Conservation (phyloP, 2,113 vertebrate species). For the Chloebia gouldiae region DNA sequence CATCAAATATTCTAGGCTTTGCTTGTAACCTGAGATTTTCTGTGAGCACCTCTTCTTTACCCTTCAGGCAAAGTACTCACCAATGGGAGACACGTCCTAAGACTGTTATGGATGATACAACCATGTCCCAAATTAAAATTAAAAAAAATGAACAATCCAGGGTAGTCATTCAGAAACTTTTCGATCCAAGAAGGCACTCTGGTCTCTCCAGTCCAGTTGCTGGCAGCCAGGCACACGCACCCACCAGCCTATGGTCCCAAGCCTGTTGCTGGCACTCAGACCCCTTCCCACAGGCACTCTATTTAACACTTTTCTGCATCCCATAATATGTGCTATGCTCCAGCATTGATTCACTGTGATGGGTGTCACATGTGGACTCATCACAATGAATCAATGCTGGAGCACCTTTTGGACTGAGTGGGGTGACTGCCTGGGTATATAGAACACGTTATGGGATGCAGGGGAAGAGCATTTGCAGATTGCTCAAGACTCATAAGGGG, state of each 20-base stretch:
- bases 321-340: background rate
- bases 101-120: background rate
- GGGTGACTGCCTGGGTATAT: background rate
- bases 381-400: background rate
- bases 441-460: background rate
- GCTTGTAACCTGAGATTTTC: background rate
- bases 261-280: background rate
- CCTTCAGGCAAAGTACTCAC: background rate
- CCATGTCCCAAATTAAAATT: background rate
- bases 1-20: background rate
- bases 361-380: background rate
- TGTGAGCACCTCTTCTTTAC: background rate
- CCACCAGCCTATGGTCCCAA: rapidly evolving
- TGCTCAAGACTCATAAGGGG: background rate
- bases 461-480: background rate
- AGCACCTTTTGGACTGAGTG: background rate
- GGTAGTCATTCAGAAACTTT: background rate
- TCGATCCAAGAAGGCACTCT: background rate
- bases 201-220: background rate
- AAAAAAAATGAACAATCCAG: background rate
- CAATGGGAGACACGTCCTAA: background rate
- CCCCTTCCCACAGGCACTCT: rapidly evolving
- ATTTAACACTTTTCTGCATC: background rate
- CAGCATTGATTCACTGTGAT: background rate
- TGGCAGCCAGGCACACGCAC: background rate